These are phyloP conservation scores for Epinephelus lanceolatus DNA, from an alignment of 2,113 vertebrate genomes.

Conservation along the genomic window DNA sequence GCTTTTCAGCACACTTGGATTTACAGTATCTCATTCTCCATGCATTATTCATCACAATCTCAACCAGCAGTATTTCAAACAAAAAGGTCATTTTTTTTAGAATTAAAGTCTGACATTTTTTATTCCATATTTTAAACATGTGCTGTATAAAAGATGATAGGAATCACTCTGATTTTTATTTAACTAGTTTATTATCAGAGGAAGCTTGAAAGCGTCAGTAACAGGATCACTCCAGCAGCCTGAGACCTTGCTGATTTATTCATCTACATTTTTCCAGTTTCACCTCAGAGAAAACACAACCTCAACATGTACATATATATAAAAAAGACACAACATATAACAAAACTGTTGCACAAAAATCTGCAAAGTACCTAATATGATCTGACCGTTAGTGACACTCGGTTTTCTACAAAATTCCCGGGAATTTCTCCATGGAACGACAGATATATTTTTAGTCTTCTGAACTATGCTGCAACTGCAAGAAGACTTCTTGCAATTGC, in stretches of 20 bases:
- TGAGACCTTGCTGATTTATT: conserved; percentile 52
- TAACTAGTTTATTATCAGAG: conserved; percentile 48
- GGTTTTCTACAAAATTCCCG: conserved; percentile 68
- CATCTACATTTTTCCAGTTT: conserved; percentile 37
- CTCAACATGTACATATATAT: neutral
- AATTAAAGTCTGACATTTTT: conserved; percentile 37
- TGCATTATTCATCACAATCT: conserved; percentile 64
- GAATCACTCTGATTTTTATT: conserved; percentile 37
- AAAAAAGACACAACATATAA: conserved; percentile 41
- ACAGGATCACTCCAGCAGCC: conserved; percentile 43
- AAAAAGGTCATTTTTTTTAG: conserved; percentile 47
- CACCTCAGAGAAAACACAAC: conserved; percentile 36
- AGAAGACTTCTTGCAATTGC: conserved; percentile 78
- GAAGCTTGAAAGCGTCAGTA: conserved; percentile 36
- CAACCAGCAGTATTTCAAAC: conserved; percentile 50
- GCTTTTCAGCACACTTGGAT: conserved; percentile 55
- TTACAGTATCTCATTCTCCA: conserved; percentile 57
- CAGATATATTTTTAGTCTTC: conserved; percentile 77
- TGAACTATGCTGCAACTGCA: conserved; percentile 76
- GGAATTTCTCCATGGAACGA: conserved; percentile 74
- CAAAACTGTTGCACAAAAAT: conserved; percentile 50
- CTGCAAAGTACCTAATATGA: conserved; percentile 53
- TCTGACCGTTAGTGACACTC: conserved; percentile 67
- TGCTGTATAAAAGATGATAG: conserved; percentile 30
- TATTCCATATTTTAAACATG: conserved; percentile 27